These are phyloP conservation scores for Kryphioiulus occultus DNA, from an alignment of 2,888 invertebrate genomes.

Conservation along the genomic window DNA sequence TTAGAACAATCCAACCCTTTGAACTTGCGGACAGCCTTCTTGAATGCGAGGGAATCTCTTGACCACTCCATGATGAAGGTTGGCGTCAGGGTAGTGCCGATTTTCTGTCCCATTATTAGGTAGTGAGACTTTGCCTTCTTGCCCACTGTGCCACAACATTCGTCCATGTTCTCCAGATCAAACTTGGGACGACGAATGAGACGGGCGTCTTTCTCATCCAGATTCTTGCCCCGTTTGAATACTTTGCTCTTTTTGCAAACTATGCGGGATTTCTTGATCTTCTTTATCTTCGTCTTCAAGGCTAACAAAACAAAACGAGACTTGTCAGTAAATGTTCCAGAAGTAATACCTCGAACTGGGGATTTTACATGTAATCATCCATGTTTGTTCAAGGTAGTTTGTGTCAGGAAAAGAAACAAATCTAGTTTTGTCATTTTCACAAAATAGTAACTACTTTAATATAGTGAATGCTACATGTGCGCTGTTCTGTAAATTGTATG, in stretches of 20 bases:
- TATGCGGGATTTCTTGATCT: conserved; percentile 59
- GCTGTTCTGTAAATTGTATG: too few species aligned
- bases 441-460: too few species aligned
- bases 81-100: conserved; percentile 60
- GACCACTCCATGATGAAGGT: conserved; percentile 65
- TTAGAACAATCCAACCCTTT: conserved; percentile 63
- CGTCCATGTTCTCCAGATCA: conserved; percentile 60
- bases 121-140: conserved; percentile 59
- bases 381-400: too few species aligned
- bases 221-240: conserved; percentile 59
- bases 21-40: conserved; percentile 62
- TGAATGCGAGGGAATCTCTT: conserved; percentile 60
- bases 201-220: conserved; percentile 58
- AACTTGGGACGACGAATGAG: conserved; percentile 60
- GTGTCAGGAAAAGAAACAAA: too few species aligned
- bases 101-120: conserved; percentile 63
- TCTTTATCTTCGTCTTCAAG: conserved; percentile 61
- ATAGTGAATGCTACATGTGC: too few species aligned
- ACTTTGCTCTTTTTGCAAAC: conserved; percentile 62
- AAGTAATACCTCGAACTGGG: too few species aligned
- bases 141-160: conserved; percentile 61
- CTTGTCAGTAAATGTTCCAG: not conserved
- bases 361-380: too few species aligned
- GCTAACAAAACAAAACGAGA: conserved; percentile 57
- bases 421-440: too few species aligned